A percentile compares a stretch with the other conserved stretches of the same genome.
Conservation (phyloP, 2,113 vertebrate genomes). For the Chauna torquata region DNA sequence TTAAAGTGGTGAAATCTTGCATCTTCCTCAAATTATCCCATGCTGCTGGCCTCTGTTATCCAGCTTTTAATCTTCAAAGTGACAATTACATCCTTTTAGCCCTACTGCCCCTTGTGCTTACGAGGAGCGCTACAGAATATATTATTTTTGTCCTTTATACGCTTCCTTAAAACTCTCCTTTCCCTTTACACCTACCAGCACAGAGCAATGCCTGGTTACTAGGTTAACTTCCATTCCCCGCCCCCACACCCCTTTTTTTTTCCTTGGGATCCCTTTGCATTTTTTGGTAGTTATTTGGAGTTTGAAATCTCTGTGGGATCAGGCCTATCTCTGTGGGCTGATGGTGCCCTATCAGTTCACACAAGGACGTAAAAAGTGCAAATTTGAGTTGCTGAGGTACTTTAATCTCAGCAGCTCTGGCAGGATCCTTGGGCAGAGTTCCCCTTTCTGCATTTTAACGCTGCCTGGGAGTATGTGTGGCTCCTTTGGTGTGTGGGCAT, state of each 20-base stretch:
- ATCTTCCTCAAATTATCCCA: not conserved
- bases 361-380: conserved; percentile 11
- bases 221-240: not conserved
- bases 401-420: conserved; percentile 9
- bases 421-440: not conserved
- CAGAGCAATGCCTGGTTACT: not conserved
- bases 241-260: not conserved
- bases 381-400: conserved; percentile 29
- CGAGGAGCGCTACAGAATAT: not conserved
- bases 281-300: not conserved
- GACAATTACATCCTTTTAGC: not conserved
- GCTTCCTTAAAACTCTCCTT: conserved; percentile 22
- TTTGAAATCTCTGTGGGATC: not conserved
- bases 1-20: not conserved
- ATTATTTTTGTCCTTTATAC: not conserved
- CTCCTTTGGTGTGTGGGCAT: conserved; percentile 38
- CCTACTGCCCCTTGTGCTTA: not conserved
- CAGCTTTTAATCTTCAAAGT: not conserved
- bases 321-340: not conserved
- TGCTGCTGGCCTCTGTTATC: not conserved
- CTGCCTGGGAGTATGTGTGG: conserved; percentile 4
- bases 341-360: not conserved
- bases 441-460: conserved; percentile 12
- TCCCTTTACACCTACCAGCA: not conserved
- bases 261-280: not conserved